These are phyloP conservation scores for Lacerta viridis DNA, from an alignment of 2,797 vertebrate genomes.

Conservation along the genomic window DNA sequence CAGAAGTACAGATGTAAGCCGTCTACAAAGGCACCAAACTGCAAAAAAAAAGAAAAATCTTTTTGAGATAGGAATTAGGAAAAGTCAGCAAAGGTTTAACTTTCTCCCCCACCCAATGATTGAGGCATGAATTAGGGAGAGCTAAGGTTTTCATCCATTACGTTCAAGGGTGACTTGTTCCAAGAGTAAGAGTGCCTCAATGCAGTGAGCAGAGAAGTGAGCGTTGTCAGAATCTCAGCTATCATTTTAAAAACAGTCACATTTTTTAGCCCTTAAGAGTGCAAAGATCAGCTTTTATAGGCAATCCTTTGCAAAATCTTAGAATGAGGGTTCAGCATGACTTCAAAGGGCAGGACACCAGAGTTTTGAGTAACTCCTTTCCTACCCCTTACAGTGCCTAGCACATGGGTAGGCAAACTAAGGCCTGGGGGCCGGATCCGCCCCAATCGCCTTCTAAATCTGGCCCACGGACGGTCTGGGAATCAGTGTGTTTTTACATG, in stretches of 20 bases:
- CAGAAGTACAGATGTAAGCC: slow-evolving; percentile 20
- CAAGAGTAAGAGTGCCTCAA: neutral
- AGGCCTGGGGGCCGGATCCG: too few species aligned
- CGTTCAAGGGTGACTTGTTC: neutral
- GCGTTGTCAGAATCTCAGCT: neutral
- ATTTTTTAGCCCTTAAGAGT: neutral
- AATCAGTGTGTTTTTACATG: too few species aligned
- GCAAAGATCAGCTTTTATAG: neutral
- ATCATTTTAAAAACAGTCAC: neutral
- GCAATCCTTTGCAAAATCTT: neutral
- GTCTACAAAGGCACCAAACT: slow-evolving; percentile 1
- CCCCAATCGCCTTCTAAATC: too few species aligned
- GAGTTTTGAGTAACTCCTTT: neutral
- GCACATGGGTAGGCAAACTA: too few species aligned
- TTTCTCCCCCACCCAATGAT: neutral
- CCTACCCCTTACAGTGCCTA: too few species aligned
- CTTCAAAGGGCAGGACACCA: neutral
- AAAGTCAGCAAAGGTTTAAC: neutral
- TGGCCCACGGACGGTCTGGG: too few species aligned
- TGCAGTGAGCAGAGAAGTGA: neutral
- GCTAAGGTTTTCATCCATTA: neutral
- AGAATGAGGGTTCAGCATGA: neutral
- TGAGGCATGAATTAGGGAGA: slow-evolving; percentile 1
- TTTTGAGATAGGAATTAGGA: slow-evolving; percentile 9
- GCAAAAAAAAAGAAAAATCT: neutral